phyloP scores from a whole-genome alignment of 2,113 vertebrate species.

The Silurus meridionalis region DNA sequence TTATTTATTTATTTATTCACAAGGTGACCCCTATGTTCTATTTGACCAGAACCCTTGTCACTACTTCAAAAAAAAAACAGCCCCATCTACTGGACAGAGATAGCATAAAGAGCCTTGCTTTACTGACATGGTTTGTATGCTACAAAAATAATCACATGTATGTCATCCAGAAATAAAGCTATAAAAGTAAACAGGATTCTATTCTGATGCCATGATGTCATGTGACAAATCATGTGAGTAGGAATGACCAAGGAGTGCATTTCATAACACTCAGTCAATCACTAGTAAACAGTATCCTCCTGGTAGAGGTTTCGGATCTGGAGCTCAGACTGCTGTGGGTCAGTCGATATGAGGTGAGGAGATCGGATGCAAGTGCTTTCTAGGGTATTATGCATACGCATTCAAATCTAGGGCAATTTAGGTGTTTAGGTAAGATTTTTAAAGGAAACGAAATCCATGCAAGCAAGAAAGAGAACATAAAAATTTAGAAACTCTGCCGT shows the following conservation, averaged over 20 bases:
- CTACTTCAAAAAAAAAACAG: not conserved
- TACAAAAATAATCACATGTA: not conserved
- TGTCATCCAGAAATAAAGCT: no score
- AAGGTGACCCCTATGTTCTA: not conserved
- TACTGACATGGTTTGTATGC: not conserved
- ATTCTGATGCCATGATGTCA: not conserved
- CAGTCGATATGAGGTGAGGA: not conserved
- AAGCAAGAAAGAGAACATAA: not conserved
- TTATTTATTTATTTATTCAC: no score
- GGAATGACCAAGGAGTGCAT: not conserved
- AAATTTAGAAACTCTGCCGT: no score
- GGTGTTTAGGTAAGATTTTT: not conserved
- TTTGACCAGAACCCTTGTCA: slow-evolving; percentile 2
- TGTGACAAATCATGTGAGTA: not conserved
- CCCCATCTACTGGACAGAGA: slow-evolving; percentile 16
- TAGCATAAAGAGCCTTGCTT: not conserved
- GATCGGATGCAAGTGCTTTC: not conserved
- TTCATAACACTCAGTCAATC: not conserved
- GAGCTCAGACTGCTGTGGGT: not conserved
- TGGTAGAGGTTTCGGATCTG: not conserved
- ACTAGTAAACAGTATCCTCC: not conserved
- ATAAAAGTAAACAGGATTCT: not conserved
- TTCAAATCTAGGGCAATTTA: not conserved
- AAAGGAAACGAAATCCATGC: not conserved
- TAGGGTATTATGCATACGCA: not conserved